A percentile compares a stretch with the other conserved stretches of the same genome.
Conservation (phyloP, 1,140 invertebrate species). For the Pogonomyrmex barbatus region DNA sequence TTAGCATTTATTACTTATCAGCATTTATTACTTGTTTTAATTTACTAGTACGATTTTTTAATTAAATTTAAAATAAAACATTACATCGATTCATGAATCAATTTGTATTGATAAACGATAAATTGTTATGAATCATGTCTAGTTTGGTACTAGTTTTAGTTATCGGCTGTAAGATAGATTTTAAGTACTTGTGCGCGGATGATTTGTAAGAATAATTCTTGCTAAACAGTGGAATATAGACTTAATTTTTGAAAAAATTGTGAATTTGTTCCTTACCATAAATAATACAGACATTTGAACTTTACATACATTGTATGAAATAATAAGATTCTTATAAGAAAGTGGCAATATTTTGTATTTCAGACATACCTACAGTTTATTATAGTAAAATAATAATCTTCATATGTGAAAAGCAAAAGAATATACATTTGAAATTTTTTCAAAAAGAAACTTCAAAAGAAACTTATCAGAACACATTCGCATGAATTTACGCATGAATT, state of each 20-base stretch:
- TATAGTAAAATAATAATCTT: neutral
- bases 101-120: too few species aligned
- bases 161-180: slow-evolving; percentile 18
- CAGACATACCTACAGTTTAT: neutral
- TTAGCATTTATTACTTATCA: too few species aligned
- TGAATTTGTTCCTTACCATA: slow-evolving; percentile 20
- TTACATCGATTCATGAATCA: too few species aligned
- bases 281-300: neutral
- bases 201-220: slow-evolving; percentile 21
- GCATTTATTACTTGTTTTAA: too few species aligned
- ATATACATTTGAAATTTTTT: neutral
- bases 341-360: neutral
- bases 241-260: neutral
- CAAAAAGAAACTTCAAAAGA: neutral
- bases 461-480: neutral
- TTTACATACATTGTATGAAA: slow-evolving; percentile 33
- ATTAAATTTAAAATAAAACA: too few species aligned
- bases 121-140: too few species aligned
- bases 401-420: neutral
- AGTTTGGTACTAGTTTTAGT: neutral
- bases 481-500: neutral
- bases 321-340: slow-evolving; percentile 18
- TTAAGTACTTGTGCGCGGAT: slow-evolving; percentile 14
- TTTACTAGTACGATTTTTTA: too few species aligned
- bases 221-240: neutral